Base-by-base conservation (phyloP, 2,113 vertebrate species). In the Tonatia bakeri region DNA sequence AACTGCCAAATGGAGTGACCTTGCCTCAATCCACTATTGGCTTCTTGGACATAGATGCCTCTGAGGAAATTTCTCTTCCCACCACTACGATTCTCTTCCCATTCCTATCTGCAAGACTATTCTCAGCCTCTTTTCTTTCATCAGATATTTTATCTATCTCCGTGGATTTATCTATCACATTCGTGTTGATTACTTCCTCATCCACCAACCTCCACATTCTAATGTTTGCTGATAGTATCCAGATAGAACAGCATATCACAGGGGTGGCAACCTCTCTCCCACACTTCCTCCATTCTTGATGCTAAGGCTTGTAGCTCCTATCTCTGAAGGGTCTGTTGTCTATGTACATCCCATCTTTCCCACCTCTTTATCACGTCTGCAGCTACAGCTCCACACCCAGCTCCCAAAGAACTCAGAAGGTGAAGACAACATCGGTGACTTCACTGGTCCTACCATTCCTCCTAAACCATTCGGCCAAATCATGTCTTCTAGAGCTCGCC, bases 221-320 rank as follows among this genome's bases (percentile, higher is more conserved):
- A 47, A 8, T 24, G 7, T 79, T 77, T 36, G 47, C 33, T 77
- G 56, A 77, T n/a, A 38, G 65, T 50, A 43, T 64, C 43, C 33
- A 47, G 54, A 40, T 1, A 79, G 45, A 83, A 94, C 16, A 82
- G 3, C 26, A 31, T 15, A 36, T 36, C 43, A 36, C 26, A 54
- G 19, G 0, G 4, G 43, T 31, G 8, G 1, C 28, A 38, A 43
- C 16, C 15, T 59, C 38, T 43, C 1, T 40, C 4, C 13, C 26
- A 17, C 16, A 22, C 5, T 50, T 56, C 22, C 70, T 72, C 3
- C 31, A 9, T 45, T 8, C 38, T 52, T n/a, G 19, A 20, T 64
- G 40, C 8, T 59, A 45, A 87, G 16, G 56, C 22, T 2, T 26
- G 3, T 14, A 64, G 61, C 70, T 76, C 9, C 13, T 73, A 3